Evolutionary conservation across 2,113 vertebrate genomes (phyloP).

Genomic region (Trogon melanurus): DNA sequence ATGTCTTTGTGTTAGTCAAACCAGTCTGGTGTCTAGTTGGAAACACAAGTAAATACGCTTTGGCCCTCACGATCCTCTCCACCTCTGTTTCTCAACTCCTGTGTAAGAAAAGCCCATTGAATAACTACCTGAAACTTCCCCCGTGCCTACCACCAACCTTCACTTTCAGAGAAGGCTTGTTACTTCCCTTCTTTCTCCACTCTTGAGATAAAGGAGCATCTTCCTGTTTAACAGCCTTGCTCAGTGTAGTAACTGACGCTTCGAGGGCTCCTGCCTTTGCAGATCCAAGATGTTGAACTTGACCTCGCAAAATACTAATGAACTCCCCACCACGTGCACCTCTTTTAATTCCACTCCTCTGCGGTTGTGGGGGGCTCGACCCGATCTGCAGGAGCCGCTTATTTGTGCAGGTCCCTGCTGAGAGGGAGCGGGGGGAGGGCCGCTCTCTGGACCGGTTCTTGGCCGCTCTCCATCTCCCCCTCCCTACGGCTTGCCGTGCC

Average conservation of each 20-base stretch:
- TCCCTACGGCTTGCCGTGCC: accelerated
- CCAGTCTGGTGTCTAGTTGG: neutral
- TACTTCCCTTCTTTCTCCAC: neutral
- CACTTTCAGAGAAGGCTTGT: neutral
- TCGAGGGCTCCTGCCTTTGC: neutral
- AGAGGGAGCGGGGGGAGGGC: neutral
- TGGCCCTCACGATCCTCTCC: neutral
- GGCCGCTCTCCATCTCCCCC: neutral
- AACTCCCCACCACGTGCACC: neutral
- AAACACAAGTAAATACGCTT: neutral
- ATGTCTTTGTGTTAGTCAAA: neutral
- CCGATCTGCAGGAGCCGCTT: neutral
- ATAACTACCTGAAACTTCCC: neutral
- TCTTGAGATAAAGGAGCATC: no score
- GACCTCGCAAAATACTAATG: accelerated
- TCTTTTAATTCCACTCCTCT: neutral
- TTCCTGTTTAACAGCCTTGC: neutral
- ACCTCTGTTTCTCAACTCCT: neutral
- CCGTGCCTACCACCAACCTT: neutral
- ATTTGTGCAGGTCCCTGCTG: accelerated
- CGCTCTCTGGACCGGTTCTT: accelerated
- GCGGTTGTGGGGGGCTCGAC: accelerated
- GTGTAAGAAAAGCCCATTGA: neutral
- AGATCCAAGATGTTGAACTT: no score
- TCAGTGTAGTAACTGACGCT: accelerated